These are phyloP conservation scores for Hypothenemus hampei DNA, from an alignment of 1,140 invertebrate genomes.

Conservation along the genomic window DNA sequence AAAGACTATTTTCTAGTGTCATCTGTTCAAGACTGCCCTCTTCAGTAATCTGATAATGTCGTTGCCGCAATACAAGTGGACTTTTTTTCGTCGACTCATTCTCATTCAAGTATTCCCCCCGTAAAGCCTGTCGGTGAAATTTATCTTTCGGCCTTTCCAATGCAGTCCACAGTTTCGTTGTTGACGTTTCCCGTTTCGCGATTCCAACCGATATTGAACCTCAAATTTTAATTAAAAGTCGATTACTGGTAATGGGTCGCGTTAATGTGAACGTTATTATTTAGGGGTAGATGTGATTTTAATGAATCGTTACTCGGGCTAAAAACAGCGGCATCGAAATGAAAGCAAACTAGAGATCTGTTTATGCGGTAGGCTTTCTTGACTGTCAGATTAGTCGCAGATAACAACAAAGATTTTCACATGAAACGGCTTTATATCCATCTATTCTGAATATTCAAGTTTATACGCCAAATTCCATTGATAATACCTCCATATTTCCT, in stretches of 20 bases:
- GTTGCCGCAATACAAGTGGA: conserved; percentile 14
- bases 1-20: conserved; percentile 23
- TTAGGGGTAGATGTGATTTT: not conserved
- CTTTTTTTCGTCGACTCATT: conserved; percentile 20
- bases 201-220: conserved; percentile 3
- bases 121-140: conserved; percentile 10
- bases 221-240: conserved; percentile 11
- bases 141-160: conserved; percentile 15
- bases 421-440: not conserved
- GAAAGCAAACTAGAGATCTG: no score
- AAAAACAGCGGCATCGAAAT: no score
- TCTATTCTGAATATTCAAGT: not conserved
- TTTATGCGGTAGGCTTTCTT: not conserved
- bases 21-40: conserved; percentile 17
- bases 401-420: not conserved
- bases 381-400: not conserved
- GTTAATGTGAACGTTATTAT: not conserved
- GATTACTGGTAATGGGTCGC: conserved; percentile 3
- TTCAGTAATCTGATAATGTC: conserved; percentile 25
- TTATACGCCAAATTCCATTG: conserved; percentile 7
- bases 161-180: conserved; percentile 4
- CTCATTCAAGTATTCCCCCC: conserved; percentile 16
- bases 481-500: conserved; percentile 11
- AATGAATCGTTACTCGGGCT: not conserved
- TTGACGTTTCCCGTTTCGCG: conserved; percentile 8